These are phyloP conservation scores for Sus cebifrons DNA, from an alignment of 2,797 vertebrate species.

Conservation along the genomic window DNA sequence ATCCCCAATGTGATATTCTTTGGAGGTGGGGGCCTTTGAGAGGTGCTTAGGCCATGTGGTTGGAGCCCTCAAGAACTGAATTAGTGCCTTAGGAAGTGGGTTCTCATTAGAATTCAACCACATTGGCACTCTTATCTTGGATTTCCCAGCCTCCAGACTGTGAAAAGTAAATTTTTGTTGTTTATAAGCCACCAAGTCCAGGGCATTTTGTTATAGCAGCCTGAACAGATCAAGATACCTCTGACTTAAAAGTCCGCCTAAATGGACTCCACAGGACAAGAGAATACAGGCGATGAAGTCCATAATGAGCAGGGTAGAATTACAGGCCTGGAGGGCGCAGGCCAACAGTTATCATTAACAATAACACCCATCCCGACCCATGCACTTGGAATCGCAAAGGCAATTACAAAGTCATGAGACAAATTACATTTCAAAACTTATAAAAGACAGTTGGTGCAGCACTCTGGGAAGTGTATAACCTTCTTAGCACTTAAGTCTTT, in stretches of 20 bases:
- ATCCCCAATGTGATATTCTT: neutral
- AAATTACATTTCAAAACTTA: slow-evolving; percentile 3
- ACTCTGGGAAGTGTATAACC: slow-evolving; percentile 33
- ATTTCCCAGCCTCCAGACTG: neutral
- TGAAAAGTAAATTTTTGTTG: neutral
- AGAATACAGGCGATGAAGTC: neutral
- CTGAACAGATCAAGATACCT: neutral
- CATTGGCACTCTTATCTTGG: neutral
- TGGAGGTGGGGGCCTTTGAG: neutral
- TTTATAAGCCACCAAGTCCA: neutral
- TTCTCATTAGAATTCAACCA: neutral
- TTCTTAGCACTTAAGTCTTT: slow-evolving; percentile 46
- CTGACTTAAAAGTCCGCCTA: neutral
- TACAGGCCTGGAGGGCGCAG: neutral
- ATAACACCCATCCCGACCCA: neutral
- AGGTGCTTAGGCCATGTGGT: neutral
- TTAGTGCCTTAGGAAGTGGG: neutral
- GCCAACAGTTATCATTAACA: slow-evolving; percentile 8
- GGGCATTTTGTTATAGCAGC: neutral
- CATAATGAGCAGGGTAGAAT: neutral
- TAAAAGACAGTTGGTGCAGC: neutral
- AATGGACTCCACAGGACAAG: neutral
- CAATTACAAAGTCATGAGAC: neutral
- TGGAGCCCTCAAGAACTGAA: neutral
- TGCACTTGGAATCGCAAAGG: neutral